Percentiles rank a stretch among this genome's conserved stretches.
Conservation (phyloP, 2,113 vertebrate genomes). For the Meleagris gallopavo region DNA sequence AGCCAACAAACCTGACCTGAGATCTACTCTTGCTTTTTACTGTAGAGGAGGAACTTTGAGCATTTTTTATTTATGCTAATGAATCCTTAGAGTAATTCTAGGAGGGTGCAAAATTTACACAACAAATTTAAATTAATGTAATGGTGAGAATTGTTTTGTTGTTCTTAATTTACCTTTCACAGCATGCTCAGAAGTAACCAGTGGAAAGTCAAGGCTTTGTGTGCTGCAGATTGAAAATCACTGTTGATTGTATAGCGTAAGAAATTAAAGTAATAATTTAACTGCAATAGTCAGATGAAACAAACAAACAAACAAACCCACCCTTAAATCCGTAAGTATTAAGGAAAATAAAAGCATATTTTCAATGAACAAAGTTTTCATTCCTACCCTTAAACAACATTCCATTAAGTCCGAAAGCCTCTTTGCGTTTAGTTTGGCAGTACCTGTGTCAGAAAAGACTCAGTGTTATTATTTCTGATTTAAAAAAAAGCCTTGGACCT, state of each 20-base stretch:
- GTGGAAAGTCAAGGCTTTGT: neutral
- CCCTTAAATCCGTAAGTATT: neutral
- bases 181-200: neutral
- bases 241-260: neutral
- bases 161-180: neutral
- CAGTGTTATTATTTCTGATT: neutral
- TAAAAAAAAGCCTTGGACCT: accelerated
- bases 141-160: neutral
- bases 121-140: neutral
- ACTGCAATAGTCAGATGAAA: neutral
- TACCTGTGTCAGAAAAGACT: neutral
- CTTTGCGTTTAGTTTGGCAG: neutral
- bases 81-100: neutral
- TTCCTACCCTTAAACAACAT: neutral
- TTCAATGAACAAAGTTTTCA: neutral
- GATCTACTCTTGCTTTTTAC: neutral
- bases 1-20: neutral
- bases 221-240: neutral
- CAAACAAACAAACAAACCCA: too few species aligned
- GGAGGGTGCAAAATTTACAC: neutral
- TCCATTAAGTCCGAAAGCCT: neutral
- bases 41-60: neutral
- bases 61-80: neutral
- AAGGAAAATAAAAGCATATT: neutral
- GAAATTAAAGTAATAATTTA: neutral